Percentiles rank a stretch among this genome's conserved stretches.
phyloP scores from a whole-genome alignment of 2,888 invertebrate genomes.

The Rhorus exstirpatorius region DNA sequence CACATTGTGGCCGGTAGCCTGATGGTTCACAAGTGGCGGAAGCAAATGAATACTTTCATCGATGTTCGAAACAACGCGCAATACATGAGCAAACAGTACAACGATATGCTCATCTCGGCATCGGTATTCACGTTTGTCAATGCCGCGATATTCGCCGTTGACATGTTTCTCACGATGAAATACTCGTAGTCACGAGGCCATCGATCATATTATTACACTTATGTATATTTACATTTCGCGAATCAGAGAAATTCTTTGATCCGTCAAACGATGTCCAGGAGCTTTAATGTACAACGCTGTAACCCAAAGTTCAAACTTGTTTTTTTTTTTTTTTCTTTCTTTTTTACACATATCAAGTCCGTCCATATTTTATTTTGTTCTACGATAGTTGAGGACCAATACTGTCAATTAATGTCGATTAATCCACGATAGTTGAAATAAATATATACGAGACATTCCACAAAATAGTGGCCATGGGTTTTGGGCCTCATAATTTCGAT shows the following conservation, averaged over 20 bases:
- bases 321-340: too few species aligned
- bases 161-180: constrained; percentile 89
- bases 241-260: constrained; percentile 29
- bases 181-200: constrained; percentile 73
- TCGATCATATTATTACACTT: not conserved
- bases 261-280: constrained; percentile 36
- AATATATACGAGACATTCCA: too few species aligned
- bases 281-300: constrained; percentile 76
- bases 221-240: constrained; percentile 6
- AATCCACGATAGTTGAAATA: too few species aligned
- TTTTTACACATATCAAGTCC: constrained; percentile 53
- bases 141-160: constrained; percentile 88
- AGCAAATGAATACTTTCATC: constrained; percentile 79
- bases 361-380: constrained; percentile 35
- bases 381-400: not conserved
- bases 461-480: too few species aligned
- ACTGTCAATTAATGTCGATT: too few species aligned
- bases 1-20: constrained; percentile 90
- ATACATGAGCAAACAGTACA: constrained; percentile 89
- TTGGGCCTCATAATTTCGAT: too few species aligned
- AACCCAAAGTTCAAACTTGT: constrained; percentile 78
- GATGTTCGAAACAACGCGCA: constrained; percentile 86
- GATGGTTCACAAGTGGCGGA: constrained; percentile 87
- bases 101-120: constrained; percentile 90
- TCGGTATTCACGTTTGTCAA: constrained; percentile 89